Evolutionary conservation across 1,140 invertebrate species (phyloP), one percentile per base, ranked within the genome.

Genomic region (Phocides pigmalion): DNA sequence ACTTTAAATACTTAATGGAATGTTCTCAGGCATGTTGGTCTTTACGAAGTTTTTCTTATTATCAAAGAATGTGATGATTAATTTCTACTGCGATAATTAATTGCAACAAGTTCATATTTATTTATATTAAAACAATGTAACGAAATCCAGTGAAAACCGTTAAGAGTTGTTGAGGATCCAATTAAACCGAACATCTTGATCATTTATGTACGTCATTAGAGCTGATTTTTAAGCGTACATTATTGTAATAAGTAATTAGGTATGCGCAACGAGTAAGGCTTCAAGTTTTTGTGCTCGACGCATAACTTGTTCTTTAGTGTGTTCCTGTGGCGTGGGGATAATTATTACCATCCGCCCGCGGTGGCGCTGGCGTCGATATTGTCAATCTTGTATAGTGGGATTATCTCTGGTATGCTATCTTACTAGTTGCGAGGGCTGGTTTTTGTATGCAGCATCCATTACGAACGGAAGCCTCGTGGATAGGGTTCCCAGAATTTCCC

Each of bases 391-490:
- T 42, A 58, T 47, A 22, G 56, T 47, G 64, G 73, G 76, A 56
- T 56, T 56, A 74, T 76, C 68, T 59, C 25, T 54, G 64, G 66
- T 58, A 68, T 72, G 72, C 66, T 54, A 69, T 70, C 66, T 76
- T 58, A 68, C 69, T 75, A 44, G 53, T 22, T 62, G 64, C 70
- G 64, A 67, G 67, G 71, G 71, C 74, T 68, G 66, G 72, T 82
- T 80, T 84, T 86, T 82, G 74, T 84, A 64, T 70, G 54, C 66
- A 68, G 50, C 73, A 54, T 76, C 72, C 72, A 73, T 80, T 72
- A 74, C 62, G 61, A 66, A 67, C 80, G 80, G 84, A 84, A 87
- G 77, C 74, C 56, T 68, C 71, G 73, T 70, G 72, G 25, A 35
- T 3, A 59, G 58, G 62, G 53, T 67, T 47, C 39, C 63, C 58